Evolutionary conservation across 1,140 invertebrate species (phyloP).

Genomic region (Aphelinus atriplicis): DNA sequence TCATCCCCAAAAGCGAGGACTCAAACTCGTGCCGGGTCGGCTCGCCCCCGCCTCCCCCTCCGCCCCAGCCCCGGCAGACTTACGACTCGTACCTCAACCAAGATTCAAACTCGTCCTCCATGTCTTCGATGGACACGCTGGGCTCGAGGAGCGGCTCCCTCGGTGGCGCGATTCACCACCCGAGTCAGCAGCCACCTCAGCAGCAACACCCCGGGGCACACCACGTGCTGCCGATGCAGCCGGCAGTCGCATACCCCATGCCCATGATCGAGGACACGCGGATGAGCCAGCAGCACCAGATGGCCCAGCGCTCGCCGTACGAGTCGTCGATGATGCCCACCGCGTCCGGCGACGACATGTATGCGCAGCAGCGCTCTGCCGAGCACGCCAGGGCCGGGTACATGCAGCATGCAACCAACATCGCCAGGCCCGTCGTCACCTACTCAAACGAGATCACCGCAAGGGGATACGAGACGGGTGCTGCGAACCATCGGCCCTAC

Average conservation of each 20-base stretch:
- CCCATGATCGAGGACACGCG: slow-evolving; percentile 64
- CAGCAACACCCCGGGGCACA: slow-evolving; percentile 52
- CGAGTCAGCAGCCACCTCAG: slow-evolving; percentile 56
- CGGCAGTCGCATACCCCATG: slow-evolving; percentile 61
- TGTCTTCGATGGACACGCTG: slow-evolving; percentile 79
- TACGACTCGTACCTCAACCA: slow-evolving; percentile 75
- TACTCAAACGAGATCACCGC: slow-evolving; percentile 69
- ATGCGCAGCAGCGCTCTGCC: slow-evolving; percentile 57
- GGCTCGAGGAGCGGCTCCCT: slow-evolving; percentile 54
- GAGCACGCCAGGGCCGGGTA: slow-evolving; percentile 61
- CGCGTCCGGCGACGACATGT: slow-evolving; percentile 59
- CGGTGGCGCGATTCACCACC: slow-evolving; percentile 59
- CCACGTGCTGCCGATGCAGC: slow-evolving; percentile 62
- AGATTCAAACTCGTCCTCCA: slow-evolving; percentile 77
- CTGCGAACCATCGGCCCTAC: slow-evolving; percentile 69
- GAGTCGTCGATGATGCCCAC: slow-evolving; percentile 69
- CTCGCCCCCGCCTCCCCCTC: slow-evolving; percentile 59
- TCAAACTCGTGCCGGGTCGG: slow-evolving; percentile 56
- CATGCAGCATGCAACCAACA: slow-evolving; percentile 63
- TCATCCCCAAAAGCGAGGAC: slow-evolving; percentile 74
- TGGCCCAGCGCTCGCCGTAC: slow-evolving; percentile 73
- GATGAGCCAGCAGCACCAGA: slow-evolving; percentile 67
- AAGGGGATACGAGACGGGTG: slow-evolving; percentile 69
- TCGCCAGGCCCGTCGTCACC: slow-evolving; percentile 71
- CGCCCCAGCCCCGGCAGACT: slow-evolving; percentile 55